Conservation (phyloP, 2,797 vertebrate genomes). For the Enteromius thamalakanensis region DNA sequence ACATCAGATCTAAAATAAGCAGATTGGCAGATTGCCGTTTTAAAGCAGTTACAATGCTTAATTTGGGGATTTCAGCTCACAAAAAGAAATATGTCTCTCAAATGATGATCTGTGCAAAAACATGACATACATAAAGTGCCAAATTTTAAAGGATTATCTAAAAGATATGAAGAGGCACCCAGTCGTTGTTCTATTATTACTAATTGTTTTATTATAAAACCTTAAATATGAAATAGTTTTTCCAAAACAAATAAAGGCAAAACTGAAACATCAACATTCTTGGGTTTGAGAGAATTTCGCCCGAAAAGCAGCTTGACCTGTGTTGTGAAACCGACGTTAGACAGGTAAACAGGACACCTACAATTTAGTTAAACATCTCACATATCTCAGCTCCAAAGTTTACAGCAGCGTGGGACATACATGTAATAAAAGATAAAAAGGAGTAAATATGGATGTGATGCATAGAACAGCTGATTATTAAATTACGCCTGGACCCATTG, state of each 20-base stretch:
- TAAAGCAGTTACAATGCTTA: constrained; percentile 2
- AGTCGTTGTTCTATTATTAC: neutral
- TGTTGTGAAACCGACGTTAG: constrained; percentile 49
- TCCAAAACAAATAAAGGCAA: neutral
- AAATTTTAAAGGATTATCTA: neutral
- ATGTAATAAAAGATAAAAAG: neutral
- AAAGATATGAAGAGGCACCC: neutral
- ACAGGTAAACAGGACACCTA: constrained; percentile 49
- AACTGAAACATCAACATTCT: neutral
- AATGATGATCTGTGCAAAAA: neutral
- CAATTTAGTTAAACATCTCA: constrained; percentile 2
- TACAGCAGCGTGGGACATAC: neutral
- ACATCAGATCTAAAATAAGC: neutral
- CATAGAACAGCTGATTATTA: neutral
- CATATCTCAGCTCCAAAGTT: constrained; percentile 17
- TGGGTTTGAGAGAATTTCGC: neutral
- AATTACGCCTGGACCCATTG: neutral
- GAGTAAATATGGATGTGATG: neutral
- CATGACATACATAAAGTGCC: neutral
- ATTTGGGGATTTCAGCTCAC: neutral
- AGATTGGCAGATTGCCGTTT: neutral
- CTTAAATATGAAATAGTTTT: neutral
- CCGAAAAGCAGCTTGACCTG: constrained; percentile 57
- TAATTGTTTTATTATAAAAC: neutral
- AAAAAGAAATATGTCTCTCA: too few relatives aligned